Evolutionary conservation across 2,797 vertebrate genomes (phyloP).

Genomic region (Halcyon chelicuti): DNA sequence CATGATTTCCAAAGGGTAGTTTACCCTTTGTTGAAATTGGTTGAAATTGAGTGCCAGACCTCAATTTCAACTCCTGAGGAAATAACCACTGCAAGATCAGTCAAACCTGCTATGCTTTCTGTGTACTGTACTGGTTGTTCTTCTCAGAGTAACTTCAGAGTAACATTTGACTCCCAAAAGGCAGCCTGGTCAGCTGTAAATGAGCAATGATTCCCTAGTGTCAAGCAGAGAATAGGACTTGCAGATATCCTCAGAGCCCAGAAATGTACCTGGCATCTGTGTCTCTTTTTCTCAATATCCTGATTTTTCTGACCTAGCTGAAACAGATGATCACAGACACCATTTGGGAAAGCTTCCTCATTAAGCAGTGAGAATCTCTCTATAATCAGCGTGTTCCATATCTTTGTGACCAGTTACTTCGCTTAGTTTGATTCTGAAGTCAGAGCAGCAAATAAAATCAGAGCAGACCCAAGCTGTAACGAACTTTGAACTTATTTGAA

Average conservation of each 20-base stretch:
- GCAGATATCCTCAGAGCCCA: background rate
- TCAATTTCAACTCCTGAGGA: background rate
- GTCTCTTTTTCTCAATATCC: background rate
- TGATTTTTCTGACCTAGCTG: background rate
- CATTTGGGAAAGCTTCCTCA: background rate
- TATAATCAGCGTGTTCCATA: background rate
- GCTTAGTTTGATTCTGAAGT: slow-evolving; percentile 17
- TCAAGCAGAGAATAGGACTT: background rate
- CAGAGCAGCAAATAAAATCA: slow-evolving; percentile 44
- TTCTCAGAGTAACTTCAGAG: background rate
- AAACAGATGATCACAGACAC: background rate
- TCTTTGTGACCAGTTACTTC: background rate
- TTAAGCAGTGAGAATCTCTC: background rate
- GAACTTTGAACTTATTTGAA: slow-evolving; percentile 55
- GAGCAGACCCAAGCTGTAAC: background rate
- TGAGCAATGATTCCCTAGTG: background rate
- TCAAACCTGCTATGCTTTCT: background rate
- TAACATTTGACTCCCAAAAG: background rate
- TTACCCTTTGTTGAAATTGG: background rate
- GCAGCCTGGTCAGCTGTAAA: background rate
- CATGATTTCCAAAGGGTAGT: background rate
- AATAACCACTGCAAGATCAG: background rate
- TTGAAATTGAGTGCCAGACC: background rate
- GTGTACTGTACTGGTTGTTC: background rate
- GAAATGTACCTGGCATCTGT: background rate